Base-by-base conservation (phyloP, 2,797 vertebrate genomes). In the Astyanax mexicanus region DNA sequence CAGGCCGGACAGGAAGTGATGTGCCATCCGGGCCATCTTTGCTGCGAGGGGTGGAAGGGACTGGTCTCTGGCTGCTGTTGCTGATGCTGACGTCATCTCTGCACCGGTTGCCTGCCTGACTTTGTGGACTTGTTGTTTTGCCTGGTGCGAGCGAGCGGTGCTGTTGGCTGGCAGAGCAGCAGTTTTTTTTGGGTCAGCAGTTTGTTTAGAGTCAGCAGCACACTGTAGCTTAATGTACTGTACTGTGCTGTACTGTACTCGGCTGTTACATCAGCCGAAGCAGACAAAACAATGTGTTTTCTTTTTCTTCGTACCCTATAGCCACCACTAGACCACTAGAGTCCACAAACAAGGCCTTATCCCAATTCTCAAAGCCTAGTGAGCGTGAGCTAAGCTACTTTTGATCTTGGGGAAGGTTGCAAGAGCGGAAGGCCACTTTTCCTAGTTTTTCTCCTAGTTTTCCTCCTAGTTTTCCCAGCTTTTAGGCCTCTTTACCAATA, bases 1-100 rank as follows among this genome's bases (percentile, higher is more conserved):
- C 81, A 76, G 38, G 38, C 42, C 47, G 19, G 69, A 25, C 40
- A 78, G 32, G 13, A 67, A 37, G 42, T 23, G 29, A 25, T 29
- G 35, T 27, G 2, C 35, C 19, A n/a, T 51, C 32, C 9, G 32
- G 19, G 11, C 32, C 69, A 67, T 58, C 45, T 21, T 72, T 5
- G 35, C 23, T 32, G 23, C 21, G 13, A 52, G 44, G 13, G 52
- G 44, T 12, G 49, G 2, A 25, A 7, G 44, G 32, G 54, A 7
- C 3, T 6, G 11, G n/a, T 6, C 0, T 62, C 29, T 60, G 57
- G 54, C 15, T 32, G 54, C 29, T n/a, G n/a, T n/a, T n/a, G n/a
- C n/a, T n/a, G n/a, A n/a, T n/a, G n/a, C n/a, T 11, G 29, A 8
- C 13, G 13, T 40, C 47, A n/a, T 51, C 4, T 45, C 12, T 45